phyloP scores from a whole-genome alignment of 2,113 vertebrate genomes.

The Cettia cetti region DNA sequence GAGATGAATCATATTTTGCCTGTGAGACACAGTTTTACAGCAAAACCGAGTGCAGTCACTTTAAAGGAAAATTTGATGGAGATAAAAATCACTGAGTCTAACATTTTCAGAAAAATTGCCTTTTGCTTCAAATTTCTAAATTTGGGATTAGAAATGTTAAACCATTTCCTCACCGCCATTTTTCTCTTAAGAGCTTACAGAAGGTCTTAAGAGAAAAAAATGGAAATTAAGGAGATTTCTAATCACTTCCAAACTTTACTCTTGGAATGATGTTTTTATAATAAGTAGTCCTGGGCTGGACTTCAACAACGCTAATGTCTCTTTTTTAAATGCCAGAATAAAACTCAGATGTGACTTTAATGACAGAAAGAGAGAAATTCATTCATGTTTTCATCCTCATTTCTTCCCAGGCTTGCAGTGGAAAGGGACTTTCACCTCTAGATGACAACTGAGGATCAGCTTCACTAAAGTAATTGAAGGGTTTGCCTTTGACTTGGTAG shows the following conservation, averaged over 20 bases:
- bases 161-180: fast-evolving
- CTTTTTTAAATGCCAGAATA: background rate
- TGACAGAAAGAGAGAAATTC: background rate
- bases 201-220: background rate
- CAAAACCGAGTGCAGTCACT: background rate
- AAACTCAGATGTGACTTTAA: background rate
- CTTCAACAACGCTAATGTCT: background rate
- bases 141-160: background rate
- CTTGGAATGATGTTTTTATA: background rate
- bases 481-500: background rate
- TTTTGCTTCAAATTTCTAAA: background rate
- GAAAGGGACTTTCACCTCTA: background rate
- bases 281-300: background rate
- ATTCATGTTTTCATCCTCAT: background rate
- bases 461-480: background rate
- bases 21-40: background rate
- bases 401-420: background rate
- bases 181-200: no score
- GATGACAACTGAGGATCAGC: background rate
- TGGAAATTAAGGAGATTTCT: background rate
- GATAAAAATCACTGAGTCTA: background rate
- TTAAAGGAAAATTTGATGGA: background rate
- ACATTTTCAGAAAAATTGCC: background rate
- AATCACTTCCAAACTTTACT: background rate
- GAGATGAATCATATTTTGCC: background rate